phyloP scores from a whole-genome alignment of 1,140 invertebrate species.

The Neodiprion pinetum region DNA sequence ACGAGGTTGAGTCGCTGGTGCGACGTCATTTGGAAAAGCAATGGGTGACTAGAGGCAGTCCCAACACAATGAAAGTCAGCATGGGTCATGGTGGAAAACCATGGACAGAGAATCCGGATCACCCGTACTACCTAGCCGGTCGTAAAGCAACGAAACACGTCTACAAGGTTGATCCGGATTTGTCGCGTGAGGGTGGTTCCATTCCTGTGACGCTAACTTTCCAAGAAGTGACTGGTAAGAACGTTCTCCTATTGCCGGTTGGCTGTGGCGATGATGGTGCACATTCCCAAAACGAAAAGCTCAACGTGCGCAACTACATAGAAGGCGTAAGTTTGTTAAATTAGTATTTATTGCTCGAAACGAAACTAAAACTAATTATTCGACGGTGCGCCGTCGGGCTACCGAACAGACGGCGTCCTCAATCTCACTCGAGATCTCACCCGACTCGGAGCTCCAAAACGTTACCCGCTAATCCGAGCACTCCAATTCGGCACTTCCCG shows the following conservation, averaged over 20 bases:
- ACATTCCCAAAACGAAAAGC: constrained; percentile 98
- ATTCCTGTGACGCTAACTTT: constrained; percentile 95
- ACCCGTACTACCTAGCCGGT: constrained; percentile 92
- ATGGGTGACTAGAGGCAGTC: constrained; percentile 77
- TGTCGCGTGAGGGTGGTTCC: constrained; percentile 94
- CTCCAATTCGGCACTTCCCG: too few species aligned
- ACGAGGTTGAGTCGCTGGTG: constrained; percentile 77
- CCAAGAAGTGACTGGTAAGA: constrained; percentile 89
- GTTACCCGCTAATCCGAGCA: too few species aligned
- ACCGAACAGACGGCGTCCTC: too few species aligned
- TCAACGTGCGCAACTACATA: constrained; percentile 92
- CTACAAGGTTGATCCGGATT: constrained; percentile 91
- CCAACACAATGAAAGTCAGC: constrained; percentile 84
- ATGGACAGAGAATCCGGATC: constrained; percentile 92
- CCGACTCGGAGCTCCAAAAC: too few species aligned
- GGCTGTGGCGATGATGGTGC: constrained; percentile 95
- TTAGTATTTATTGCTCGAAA: constrained; percentile 6
- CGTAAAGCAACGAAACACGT: constrained; percentile 87
- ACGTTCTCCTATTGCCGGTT: constrained; percentile 90
- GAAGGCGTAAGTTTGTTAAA: constrained; percentile 77
- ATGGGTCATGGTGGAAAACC: constrained; percentile 83
- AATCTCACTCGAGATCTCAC: too few species aligned
- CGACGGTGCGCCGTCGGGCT: too few species aligned
- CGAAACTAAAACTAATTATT: too few species aligned
- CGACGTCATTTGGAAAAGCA: constrained; percentile 74